Conservation (phyloP, 2,888 invertebrate species). For the Nemapogon koenigi region DNA sequence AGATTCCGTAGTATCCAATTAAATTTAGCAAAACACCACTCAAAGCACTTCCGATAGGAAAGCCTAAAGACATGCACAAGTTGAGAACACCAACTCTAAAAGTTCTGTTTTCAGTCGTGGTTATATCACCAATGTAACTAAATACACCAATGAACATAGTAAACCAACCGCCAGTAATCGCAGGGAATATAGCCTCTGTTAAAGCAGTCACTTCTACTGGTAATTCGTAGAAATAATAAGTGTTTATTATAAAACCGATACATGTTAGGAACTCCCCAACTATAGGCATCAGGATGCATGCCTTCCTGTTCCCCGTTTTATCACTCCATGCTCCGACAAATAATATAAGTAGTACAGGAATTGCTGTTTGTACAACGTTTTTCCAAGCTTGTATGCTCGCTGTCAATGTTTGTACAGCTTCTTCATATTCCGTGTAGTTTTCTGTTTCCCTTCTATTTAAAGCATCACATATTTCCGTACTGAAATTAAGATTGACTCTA, state of each 20-base stretch:
- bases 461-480: slow-evolving; percentile 75
- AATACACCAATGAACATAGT: slow-evolving; percentile 67
- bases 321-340: slow-evolving; percentile 86
- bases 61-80: slow-evolving; percentile 77
- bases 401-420: slow-evolving; percentile 72
- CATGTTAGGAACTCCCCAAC: slow-evolving; percentile 81
- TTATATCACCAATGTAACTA: slow-evolving; percentile 69
- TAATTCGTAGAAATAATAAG: slow-evolving; percentile 77
- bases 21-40: slow-evolving; percentile 77
- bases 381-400: slow-evolving; percentile 86
- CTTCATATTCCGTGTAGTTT: slow-evolving; percentile 60
- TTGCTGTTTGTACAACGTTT: slow-evolving; percentile 79
- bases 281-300: slow-evolving; percentile 82
- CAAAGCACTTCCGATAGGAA: slow-evolving; percentile 85
- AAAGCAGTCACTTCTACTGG: slow-evolving; percentile 82
- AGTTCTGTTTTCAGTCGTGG: slow-evolving; percentile 66
- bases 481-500: slow-evolving; percentile 77
- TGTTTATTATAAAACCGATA: slow-evolving; percentile 77
- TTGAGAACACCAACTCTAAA: slow-evolving; percentile 68
- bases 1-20: slow-evolving; percentile 84
- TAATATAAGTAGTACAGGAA: slow-evolving; percentile 81
- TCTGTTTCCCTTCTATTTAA: slow-evolving; percentile 74
- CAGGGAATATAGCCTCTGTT: slow-evolving; percentile 81
- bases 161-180: slow-evolving; percentile 77
- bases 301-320: slow-evolving; percentile 72